Evolutionary conservation across 2,888 invertebrate species (phyloP).

Genomic region (Thereva unica): DNA sequence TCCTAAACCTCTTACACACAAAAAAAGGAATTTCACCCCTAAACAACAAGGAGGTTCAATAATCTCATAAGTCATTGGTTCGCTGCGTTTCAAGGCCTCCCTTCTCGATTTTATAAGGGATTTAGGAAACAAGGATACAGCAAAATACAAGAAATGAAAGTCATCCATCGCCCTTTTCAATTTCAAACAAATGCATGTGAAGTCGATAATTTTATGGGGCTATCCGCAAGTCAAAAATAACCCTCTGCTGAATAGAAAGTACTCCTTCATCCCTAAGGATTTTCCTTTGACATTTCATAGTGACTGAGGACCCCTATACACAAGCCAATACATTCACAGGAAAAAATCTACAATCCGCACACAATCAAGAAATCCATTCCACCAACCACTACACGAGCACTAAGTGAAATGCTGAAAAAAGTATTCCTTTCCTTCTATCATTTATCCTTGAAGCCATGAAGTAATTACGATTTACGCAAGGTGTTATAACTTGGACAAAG

Average conservation of each 20-base stretch:
- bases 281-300: neutral
- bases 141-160: too few species aligned
- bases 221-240: constrained; percentile 2
- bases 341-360: too few species aligned
- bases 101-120: neutral
- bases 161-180: constrained; percentile 1
- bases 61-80: constrained; percentile 26
- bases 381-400: too few species aligned
- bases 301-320: too few species aligned
- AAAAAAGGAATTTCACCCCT: neutral
- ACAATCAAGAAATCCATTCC: too few species aligned
- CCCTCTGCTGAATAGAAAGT: neutral
- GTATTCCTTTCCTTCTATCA: neutral
- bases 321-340: too few species aligned
- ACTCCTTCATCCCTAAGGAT: neutral
- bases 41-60: constrained; percentile 10
- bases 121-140: too few species aligned
- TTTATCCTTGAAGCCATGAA: constrained; percentile 14
- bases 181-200: constrained; percentile 1
- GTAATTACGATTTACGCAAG: constrained; percentile 16
- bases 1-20: neutral
- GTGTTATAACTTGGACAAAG: constrained; percentile 7
- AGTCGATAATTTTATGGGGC: constrained; percentile 14
- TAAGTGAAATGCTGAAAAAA: too few species aligned
- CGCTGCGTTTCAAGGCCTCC: neutral